Percentiles rank a stretch among this genome's conserved stretches.
Conservation (phyloP, 1,140 invertebrate species). For the Myzus persicae region DNA sequence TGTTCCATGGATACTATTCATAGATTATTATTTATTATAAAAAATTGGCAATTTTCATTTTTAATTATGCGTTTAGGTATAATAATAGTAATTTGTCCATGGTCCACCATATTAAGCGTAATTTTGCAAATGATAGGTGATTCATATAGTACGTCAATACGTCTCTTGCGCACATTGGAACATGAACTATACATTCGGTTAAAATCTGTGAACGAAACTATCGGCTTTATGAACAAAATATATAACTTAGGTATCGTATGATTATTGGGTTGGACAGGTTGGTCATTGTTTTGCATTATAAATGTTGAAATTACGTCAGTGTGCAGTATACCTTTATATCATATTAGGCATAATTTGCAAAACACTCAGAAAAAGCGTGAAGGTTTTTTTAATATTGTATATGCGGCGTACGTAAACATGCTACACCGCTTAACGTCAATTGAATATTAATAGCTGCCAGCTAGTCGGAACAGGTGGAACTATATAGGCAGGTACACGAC, state of each 20-base stretch:
- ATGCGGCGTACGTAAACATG: neutral
- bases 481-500: neutral
- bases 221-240: neutral
- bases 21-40: too few relatives aligned
- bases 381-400: neutral
- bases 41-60: neutral
- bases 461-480: neutral
- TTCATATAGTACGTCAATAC: neutral
- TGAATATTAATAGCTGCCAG: neutral
- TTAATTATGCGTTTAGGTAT: neutral
- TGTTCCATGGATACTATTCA: neutral
- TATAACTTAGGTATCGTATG: neutral
- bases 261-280: neutral
- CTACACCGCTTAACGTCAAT: neutral
- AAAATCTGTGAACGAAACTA: neutral
- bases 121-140: neutral
- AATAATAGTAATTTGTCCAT: neutral
- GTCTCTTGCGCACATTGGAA: neutral
- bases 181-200: neutral
- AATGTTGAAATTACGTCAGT: neutral
- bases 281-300: neutral
- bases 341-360: conserved; percentile 7
- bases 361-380: neutral
- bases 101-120: neutral
- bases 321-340: neutral